phyloP scores from a whole-genome alignment of 2,113 vertebrate species.

The Clupea harengus region DNA sequence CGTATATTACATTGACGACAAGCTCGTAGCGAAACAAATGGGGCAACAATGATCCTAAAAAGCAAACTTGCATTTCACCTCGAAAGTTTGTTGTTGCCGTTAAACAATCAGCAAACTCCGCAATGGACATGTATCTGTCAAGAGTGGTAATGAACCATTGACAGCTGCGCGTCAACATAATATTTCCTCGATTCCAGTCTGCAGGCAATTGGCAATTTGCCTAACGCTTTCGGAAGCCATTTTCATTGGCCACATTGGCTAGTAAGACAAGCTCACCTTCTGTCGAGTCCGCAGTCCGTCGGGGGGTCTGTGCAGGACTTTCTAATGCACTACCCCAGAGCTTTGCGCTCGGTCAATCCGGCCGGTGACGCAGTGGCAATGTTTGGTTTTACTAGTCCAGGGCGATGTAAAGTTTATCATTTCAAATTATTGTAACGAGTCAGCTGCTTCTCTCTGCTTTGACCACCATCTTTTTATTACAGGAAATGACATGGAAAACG shows the following conservation, averaged over 20 bases:
- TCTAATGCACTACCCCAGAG: slow-evolving; percentile 28
- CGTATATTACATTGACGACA: slow-evolving; percentile 18
- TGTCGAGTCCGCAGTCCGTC: slow-evolving; percentile 39
- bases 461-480: slow-evolving; percentile 94
- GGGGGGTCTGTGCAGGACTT: slow-evolving; percentile 17
- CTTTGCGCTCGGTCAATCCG: slow-evolving; percentile 28
- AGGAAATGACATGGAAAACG: slow-evolving; percentile 95
- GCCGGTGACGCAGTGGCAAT: slow-evolving; percentile 43
- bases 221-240: slow-evolving; percentile 77
- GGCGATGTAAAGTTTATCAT: slow-evolving; percentile 72
- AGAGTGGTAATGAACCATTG: no score
- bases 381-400: slow-evolving; percentile 49
- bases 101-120: neutral
- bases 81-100: slow-evolving; percentile 35
- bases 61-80: slow-evolving; percentile 32
- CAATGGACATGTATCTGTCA: neutral
- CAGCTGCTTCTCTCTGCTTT: slow-evolving; percentile 82
- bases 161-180: neutral
- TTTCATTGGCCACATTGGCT: slow-evolving; percentile 83
- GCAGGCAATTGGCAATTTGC: slow-evolving; percentile 64
- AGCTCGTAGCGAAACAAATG: slow-evolving; percentile 45
- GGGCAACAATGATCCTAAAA: slow-evolving; percentile 34
- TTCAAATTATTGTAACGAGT: slow-evolving; percentile 59
- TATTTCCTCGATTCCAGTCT: slow-evolving; percentile 32
- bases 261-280: slow-evolving; percentile 80